These are phyloP conservation scores for Anoplophora glabripennis DNA, from an alignment of 1,140 invertebrate species.

Conservation along the genomic window DNA sequence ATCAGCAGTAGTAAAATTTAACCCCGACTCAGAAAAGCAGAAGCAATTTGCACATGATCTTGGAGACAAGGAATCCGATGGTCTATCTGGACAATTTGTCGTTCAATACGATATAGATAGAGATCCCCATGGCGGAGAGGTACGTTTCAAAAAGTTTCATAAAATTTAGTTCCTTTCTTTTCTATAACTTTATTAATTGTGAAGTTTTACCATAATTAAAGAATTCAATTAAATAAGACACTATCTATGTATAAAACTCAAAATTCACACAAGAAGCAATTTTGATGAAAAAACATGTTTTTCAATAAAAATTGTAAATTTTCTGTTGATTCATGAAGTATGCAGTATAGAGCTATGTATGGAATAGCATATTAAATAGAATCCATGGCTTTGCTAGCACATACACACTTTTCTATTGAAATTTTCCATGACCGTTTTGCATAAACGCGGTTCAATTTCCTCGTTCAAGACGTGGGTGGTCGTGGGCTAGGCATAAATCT, in stretches of 20 bases:
- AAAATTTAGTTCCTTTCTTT: conserved; percentile 33
- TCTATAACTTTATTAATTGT: too few species aligned
- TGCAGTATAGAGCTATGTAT: too few species aligned
- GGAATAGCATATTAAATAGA: too few species aligned
- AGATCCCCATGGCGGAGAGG: conserved; percentile 52
- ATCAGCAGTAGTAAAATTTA: conserved; percentile 43
- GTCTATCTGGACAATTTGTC: conserved; percentile 60
- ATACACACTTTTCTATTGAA: too few species aligned
- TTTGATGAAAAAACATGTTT: background rate
- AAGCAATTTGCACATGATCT: conserved; percentile 39
- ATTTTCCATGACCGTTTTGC: too few species aligned
- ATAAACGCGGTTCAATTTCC: too few species aligned
- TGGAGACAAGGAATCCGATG: conserved; percentile 46
- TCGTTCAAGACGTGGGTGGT: background rate
- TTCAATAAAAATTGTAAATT: too few species aligned
- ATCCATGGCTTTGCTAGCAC: too few species aligned
- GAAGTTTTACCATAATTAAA: background rate
- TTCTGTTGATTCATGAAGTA: too few species aligned
- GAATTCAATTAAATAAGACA: background rate
- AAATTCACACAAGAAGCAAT: too few species aligned
- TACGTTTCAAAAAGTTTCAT: conserved; percentile 32
- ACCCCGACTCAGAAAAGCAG: conserved; percentile 53
- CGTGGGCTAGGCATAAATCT: background rate
- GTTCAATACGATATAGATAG: conserved; percentile 63
- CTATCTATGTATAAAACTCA: too few species aligned